phyloP scores from a whole-genome alignment of 2,113 vertebrate genomes.

The Prochilodus magdalenae region DNA sequence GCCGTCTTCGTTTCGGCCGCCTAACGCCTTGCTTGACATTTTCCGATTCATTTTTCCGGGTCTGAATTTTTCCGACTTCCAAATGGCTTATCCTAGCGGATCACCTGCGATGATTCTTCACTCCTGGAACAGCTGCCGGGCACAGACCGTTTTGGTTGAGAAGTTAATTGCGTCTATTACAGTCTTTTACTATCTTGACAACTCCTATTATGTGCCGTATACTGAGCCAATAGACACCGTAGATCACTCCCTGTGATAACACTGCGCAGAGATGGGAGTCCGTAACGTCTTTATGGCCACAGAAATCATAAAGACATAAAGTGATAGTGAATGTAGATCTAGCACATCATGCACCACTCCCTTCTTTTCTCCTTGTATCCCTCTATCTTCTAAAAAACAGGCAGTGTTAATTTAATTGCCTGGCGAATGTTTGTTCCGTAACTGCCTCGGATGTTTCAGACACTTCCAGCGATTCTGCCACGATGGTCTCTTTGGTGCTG shows the following conservation, averaged over 20 bases:
- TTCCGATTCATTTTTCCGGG: conserved; percentile 37
- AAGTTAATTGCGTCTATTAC: conserved; percentile 45
- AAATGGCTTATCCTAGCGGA: conserved; percentile 19
- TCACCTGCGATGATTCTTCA: conserved; percentile 35
- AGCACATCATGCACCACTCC: not conserved
- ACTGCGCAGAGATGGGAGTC: conserved; percentile 7
- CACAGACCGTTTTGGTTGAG: not conserved
- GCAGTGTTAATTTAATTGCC: not conserved
- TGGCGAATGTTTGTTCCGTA: not conserved
- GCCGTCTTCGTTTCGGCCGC: conserved; percentile 61
- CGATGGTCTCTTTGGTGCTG: not conserved
- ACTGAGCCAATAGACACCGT: conserved; percentile 23
- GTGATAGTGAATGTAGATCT: not conserved
- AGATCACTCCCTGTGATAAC: conserved; percentile 7
- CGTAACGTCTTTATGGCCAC: not conserved
- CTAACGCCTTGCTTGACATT: conserved; percentile 59
- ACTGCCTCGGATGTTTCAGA: conserved; percentile 8
- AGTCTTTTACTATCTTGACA: conserved; percentile 45
- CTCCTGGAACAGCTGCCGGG: conserved; percentile 6
- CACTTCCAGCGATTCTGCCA: not conserved
- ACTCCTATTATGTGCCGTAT: conserved; percentile 17
- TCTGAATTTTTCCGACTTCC: conserved; percentile 14
- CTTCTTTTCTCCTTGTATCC: not conserved
- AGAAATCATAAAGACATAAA: not conserved
- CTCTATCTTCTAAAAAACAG: not conserved